phyloP scores from a whole-genome alignment of 64 coral and sea anemone genomes.

The Actinia tenebrosa region DNA sequence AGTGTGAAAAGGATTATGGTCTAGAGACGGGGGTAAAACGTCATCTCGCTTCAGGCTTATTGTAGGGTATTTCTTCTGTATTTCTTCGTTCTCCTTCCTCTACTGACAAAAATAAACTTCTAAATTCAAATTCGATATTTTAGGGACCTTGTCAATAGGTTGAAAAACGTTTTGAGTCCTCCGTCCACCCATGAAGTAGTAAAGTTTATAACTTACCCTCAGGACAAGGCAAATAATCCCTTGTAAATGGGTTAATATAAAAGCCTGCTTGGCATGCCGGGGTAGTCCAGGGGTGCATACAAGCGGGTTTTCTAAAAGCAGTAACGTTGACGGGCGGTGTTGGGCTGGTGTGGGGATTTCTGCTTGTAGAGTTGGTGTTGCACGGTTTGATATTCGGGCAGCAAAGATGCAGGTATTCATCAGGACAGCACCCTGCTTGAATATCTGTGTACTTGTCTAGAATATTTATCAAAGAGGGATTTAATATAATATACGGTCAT shows the following conservation, averaged over 20 bases:
- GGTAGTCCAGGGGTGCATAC: slow-evolving; percentile 66
- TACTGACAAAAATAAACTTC: background rate
- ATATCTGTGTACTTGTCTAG: background rate
- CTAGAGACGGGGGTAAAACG: too few relatives aligned
- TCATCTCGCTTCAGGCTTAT: too few relatives aligned
- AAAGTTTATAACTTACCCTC: slow-evolving; percentile 21
- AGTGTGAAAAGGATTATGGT: too few relatives aligned
- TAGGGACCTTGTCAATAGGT: too few relatives aligned
- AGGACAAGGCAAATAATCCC: slow-evolving; percentile 44
- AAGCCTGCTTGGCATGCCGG: slow-evolving; percentile 68
- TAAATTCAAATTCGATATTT: too few relatives aligned
- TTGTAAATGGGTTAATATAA: slow-evolving; percentile 10
- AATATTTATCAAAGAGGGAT: background rate
- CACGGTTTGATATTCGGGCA: slow-evolving; percentile 53
- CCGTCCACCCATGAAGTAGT: too few relatives aligned
- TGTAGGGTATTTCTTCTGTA: too few relatives aligned
- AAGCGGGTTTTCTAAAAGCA: slow-evolving; percentile 37
- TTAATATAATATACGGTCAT: too few relatives aligned
- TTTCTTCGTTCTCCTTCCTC: too few relatives aligned
- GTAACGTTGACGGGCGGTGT: background rate
- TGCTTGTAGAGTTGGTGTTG: background rate
- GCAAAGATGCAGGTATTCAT: slow-evolving; percentile 34
- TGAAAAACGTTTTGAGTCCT: too few relatives aligned
- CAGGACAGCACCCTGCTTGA: slow-evolving; percentile 37
- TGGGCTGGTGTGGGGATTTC: background rate